A percentile compares a stretch with the other conserved stretches of the same genome.
Evolutionary conservation across 2,797 vertebrate genomes (phyloP).

Genomic region (Amblyraja radiata): DNA sequence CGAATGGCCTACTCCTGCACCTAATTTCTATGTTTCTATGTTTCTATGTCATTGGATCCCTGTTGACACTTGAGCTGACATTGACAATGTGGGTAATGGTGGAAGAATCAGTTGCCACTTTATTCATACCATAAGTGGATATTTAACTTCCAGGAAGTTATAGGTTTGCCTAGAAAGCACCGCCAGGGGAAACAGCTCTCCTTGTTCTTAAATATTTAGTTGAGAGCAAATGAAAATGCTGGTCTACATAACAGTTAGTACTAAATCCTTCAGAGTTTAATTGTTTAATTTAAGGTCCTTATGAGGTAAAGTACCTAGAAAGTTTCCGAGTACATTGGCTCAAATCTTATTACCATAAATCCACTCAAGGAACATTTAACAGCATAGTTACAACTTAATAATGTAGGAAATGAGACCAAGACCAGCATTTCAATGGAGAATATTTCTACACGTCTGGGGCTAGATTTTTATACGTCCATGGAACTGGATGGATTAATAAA

Average conservation of each 20-base stretch:
- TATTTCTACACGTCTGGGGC: neutral
- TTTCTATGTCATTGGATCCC: neutral
- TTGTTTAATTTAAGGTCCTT: conserved; percentile 12
- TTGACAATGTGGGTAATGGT: neutral
- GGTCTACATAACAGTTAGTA: neutral
- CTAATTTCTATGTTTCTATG: too few relatives aligned
- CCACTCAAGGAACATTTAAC: neutral
- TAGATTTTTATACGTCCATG: neutral
- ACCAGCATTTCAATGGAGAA: neutral
- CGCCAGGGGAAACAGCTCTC: neutral
- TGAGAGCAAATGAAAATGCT: neutral
- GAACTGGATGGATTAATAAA: neutral
- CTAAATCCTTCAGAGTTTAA: neutral
- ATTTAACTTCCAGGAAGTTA: neutral
- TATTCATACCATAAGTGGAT: neutral
- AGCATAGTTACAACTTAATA: neutral
- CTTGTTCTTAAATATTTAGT: neutral
- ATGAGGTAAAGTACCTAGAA: neutral
- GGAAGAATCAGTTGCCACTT: neutral
- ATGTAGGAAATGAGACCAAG: neutral
- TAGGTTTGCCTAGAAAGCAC: neutral
- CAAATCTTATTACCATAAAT: neutral
- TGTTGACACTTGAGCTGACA: neutral
- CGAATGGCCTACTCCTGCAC: too few relatives aligned
- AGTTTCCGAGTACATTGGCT: neutral